A percentile compares a stretch with the other conserved stretches of the same genome.
Evolutionary conservation across 2,797 vertebrate species (phyloP).

Genomic region (Sebastes umbrosus): DNA sequence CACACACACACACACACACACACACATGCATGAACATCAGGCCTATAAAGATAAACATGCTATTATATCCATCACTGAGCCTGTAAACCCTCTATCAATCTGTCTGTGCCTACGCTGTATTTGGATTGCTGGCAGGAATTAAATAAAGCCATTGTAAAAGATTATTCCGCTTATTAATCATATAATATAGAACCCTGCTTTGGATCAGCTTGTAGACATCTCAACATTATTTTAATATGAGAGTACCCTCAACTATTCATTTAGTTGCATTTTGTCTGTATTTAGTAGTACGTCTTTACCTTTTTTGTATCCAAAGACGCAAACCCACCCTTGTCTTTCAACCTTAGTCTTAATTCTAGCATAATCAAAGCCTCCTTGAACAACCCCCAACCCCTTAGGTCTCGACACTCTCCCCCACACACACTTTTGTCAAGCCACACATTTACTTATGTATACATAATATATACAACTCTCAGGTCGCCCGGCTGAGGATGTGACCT

Average conservation of each 20-base stretch:
- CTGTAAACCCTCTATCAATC: constrained; percentile 48
- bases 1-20: background rate
- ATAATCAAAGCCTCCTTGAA: constrained; percentile 42
- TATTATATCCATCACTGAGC: constrained; percentile 51
- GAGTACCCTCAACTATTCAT: background rate
- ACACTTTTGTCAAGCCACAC: constrained; percentile 23
- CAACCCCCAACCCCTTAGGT: constrained; percentile 38
- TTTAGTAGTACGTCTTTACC: background rate
- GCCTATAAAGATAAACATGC: constrained; percentile 51
- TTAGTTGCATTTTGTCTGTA: background rate
- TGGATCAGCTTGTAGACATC: background rate
- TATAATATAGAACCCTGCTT: background rate
- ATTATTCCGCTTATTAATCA: constrained; percentile 1
- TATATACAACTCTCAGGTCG: constrained; percentile 43
- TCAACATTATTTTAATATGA: background rate
- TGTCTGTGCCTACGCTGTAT: constrained; percentile 13
- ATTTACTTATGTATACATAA: constrained; percentile 51
- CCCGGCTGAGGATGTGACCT: constrained; percentile 19
- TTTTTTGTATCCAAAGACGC: constrained; percentile 3
- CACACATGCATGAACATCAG: constrained; percentile 23
- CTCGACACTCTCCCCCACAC: background rate
- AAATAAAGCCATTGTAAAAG: constrained; percentile 20
- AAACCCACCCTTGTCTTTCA: background rate
- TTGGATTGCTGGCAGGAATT: constrained; percentile 34
- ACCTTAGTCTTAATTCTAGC: constrained; percentile 23